phyloP scores from a whole-genome alignment of 2,888 invertebrate species.

The Branchipolynoe longqiensis region DNA sequence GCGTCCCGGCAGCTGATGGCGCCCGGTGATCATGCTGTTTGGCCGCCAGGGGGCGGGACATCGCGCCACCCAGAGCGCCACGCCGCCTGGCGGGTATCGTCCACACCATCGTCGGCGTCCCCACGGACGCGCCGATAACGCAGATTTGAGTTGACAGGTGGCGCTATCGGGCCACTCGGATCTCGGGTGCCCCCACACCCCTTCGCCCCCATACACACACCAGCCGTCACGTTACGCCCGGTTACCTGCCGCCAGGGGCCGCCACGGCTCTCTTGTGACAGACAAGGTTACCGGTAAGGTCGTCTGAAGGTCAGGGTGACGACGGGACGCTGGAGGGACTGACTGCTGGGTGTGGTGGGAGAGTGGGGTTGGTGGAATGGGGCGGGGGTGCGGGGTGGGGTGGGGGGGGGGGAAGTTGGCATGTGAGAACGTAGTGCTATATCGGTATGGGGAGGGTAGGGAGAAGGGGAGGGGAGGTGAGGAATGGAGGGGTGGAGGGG shows the following conservation, averaged over 20 bases:
- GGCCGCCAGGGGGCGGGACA: neutral
- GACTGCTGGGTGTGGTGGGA: neutral
- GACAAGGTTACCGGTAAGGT: slow-evolving; percentile 25
- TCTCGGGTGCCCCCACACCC: neutral
- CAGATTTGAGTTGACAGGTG: slow-evolving; percentile 18
- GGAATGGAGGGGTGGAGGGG: too few relatives aligned
- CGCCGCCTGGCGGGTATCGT: neutral
- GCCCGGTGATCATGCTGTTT: neutral
- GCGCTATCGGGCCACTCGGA: neutral
- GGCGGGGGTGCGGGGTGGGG: too few relatives aligned
- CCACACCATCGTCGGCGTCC: neutral
- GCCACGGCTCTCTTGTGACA: neutral
- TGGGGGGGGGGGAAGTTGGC: too few relatives aligned
- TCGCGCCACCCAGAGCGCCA: neutral
- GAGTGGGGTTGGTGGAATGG: too few relatives aligned
- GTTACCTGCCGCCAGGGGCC: slow-evolving; percentile 25
- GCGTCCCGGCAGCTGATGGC: too few relatives aligned
- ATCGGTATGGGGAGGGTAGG: too few relatives aligned
- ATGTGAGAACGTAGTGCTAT: too few relatives aligned
- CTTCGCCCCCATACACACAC: too few relatives aligned
- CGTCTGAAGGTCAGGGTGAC: neutral
- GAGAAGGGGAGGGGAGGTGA: too few relatives aligned
- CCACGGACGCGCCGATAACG: neutral
- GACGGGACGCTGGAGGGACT: neutral
- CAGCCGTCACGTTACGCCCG: slow-evolving; percentile 18